Evolutionary conservation across 1,140 invertebrate species (phyloP).

Genomic region (Hylyphantes graminicola): DNA sequence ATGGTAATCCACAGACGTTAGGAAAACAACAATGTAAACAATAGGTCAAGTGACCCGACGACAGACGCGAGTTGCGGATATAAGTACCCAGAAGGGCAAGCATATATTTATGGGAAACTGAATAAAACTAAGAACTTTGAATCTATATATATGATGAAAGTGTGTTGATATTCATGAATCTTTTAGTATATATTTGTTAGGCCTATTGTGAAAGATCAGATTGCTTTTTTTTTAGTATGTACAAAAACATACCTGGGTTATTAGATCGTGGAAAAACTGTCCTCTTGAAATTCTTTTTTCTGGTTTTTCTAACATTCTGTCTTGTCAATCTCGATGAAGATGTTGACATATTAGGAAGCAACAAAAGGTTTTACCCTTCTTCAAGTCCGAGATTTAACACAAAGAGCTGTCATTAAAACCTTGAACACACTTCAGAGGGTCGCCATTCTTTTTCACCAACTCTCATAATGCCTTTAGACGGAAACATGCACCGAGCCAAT

Average conservation of each 20-base stretch:
- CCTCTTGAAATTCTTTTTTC: constrained; percentile 58
- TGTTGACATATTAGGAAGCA: constrained; percentile 56
- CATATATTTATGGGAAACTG: not conserved
- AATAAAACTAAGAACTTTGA: not conserved
- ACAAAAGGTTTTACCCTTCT: constrained; percentile 7
- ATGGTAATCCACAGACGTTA: not conserved
- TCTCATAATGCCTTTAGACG: constrained; percentile 56
- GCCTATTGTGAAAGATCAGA: constrained; percentile 11
- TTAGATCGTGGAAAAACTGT: constrained; percentile 55
- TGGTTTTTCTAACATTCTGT: constrained; percentile 61
- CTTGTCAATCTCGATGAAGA: constrained; percentile 48
- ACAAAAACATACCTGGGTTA: constrained; percentile 59
- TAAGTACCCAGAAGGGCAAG: constrained; percentile 33
- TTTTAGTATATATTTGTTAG: constrained; percentile 4
- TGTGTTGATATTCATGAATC: not conserved
- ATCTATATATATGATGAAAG: not conserved
- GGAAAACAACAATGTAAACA: constrained; percentile 46
- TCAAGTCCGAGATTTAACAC: constrained; percentile 29
- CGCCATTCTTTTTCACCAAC: constrained; percentile 54
- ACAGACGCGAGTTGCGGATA: constrained; percentile 12
- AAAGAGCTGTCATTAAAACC: constrained; percentile 61
- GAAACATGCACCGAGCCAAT: constrained; percentile 50
- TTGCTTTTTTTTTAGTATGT: constrained; percentile 22
- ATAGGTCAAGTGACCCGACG: constrained; percentile 40
- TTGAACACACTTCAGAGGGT: constrained; percentile 52